These are phyloP conservation scores for Stichodactyla mertensii DNA, from an alignment of 64 coral and sea anemone genomes.

Conservation along the genomic window DNA sequence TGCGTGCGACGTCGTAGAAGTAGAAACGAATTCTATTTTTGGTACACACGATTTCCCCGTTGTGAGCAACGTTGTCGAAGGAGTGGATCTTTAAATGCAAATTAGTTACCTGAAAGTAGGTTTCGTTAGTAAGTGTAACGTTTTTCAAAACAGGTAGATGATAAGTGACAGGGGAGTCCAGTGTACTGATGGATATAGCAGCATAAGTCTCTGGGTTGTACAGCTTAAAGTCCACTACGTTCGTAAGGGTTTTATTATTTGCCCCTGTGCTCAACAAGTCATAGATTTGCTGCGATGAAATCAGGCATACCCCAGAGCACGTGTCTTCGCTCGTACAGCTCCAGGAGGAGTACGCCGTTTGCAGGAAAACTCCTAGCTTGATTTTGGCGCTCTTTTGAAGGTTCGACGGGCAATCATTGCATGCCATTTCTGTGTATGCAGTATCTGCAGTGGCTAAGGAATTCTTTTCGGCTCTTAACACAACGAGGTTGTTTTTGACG, in stretches of 20 bases:
- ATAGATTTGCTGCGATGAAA: slow-evolving; percentile 47
- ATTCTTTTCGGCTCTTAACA: slow-evolving; percentile 54
- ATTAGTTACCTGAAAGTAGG: slow-evolving; percentile 41
- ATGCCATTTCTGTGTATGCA: slow-evolving; percentile 40
- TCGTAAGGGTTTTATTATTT: slow-evolving; percentile 34
- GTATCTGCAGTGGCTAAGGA: slow-evolving; percentile 46
- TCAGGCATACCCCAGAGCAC: slow-evolving; percentile 69
- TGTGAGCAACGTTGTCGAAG: too few species aligned
- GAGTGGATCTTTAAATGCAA: neutral
- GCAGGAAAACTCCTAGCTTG: slow-evolving; percentile 42
- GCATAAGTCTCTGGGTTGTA: slow-evolving; percentile 71
- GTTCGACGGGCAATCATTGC: slow-evolving; percentile 37
- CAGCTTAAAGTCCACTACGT: slow-evolving; percentile 60
- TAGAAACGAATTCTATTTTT: too few species aligned
- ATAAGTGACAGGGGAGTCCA: slow-evolving; percentile 19
- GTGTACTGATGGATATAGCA: slow-evolving; percentile 16
- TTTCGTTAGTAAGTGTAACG: slow-evolving; percentile 31
- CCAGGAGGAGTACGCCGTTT: slow-evolving; percentile 56
- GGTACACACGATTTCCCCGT: too few species aligned
- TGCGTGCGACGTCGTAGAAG: too few species aligned
- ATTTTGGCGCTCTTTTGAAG: slow-evolving; percentile 35
- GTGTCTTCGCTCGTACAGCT: slow-evolving; percentile 31
- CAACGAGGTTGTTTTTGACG: slow-evolving; percentile 51
- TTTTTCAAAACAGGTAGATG: slow-evolving; percentile 44
- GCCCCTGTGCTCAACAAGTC: slow-evolving; percentile 40